Conservation (phyloP, 2,797 vertebrate species). For the Acanthiza pusilla region DNA sequence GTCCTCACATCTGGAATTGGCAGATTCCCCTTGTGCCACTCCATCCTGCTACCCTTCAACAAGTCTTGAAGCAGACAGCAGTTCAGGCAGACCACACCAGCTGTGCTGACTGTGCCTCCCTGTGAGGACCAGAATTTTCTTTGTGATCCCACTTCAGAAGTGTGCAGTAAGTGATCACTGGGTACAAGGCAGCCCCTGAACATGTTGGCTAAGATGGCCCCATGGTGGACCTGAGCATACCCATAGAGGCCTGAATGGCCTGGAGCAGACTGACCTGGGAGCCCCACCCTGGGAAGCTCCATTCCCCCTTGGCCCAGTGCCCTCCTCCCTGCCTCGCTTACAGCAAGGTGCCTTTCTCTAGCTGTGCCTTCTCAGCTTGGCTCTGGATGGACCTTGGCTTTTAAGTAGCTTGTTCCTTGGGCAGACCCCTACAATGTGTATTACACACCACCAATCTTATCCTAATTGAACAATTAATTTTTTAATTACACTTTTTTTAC, state of each 20-base stretch:
- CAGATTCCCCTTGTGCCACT: not conserved
- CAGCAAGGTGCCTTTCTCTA: not conserved
- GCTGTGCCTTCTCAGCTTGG: not conserved
- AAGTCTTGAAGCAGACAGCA: not conserved
- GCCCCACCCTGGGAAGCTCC: not conserved
- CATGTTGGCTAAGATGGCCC: not conserved
- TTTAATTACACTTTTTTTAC: not conserved
- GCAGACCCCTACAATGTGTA: not conserved
- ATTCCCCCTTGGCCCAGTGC: not conserved
- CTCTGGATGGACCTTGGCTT: not conserved
- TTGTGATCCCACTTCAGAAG: not conserved
- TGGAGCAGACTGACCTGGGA: not conserved
- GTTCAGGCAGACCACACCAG: not conserved
- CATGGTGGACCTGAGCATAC: accelerated
- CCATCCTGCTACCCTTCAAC: not conserved
- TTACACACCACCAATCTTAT: not conserved
- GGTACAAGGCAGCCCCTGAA: not conserved
- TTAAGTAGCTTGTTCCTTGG: not conserved
- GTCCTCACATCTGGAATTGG: not conserved
- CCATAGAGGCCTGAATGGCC: not conserved
- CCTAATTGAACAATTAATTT: not conserved
- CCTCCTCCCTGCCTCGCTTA: not conserved
- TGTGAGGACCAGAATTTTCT: not conserved
- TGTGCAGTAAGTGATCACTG: not conserved
- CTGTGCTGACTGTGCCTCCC: not conserved